Conservation (phyloP, 2,888 invertebrate genomes). For the Caenorhabditis sinica region DNA sequence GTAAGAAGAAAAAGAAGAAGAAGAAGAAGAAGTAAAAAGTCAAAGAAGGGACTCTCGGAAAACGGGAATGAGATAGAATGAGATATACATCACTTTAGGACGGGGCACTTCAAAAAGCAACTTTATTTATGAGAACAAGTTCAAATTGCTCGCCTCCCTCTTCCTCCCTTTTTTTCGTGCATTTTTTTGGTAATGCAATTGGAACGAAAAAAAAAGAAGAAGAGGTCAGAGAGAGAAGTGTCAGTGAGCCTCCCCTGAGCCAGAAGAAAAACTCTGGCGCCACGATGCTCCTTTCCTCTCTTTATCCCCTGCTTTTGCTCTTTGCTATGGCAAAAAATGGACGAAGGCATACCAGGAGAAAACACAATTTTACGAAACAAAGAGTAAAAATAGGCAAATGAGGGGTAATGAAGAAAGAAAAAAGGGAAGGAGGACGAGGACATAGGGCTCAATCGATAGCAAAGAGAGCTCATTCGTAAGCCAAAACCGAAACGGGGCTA, state of each 20-base stretch:
- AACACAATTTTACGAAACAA: conserved; percentile 58
- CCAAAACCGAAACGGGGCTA: conserved; percentile 48
- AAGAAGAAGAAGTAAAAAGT: conserved; percentile 1
- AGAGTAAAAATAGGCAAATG: conserved; percentile 61
- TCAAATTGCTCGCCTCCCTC: conserved; percentile 34
- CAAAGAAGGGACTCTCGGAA: neutral
- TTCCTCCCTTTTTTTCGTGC: conserved; percentile 22
- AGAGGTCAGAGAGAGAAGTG: conserved; percentile 60
- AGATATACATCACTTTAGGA: conserved; percentile 49
- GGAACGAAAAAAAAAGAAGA: conserved; percentile 43
- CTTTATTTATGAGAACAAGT: conserved; percentile 63
- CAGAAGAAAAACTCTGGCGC: conserved; percentile 14
- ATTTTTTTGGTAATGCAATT: conserved; percentile 64
- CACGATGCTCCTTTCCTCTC: conserved; percentile 22
- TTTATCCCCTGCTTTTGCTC: neutral
- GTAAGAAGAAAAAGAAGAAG: conserved; percentile 13
- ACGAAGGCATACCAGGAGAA: conserved; percentile 9
- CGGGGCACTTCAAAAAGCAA: conserved; percentile 57
- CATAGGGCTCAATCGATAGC: conserved; percentile 55
- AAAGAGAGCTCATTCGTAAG: conserved; percentile 61
- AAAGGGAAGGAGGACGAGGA: conserved; percentile 2
- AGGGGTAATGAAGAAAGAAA: conserved; percentile 57
- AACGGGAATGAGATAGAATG: conserved; percentile 34
- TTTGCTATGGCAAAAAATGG: conserved; percentile 19
- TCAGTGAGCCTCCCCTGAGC: conserved; percentile 48